A percentile compares a stretch with the other conserved stretches of the same genome.
Conservation (phyloP, 2,888 invertebrate species). For the Tenthredo scrophulariae region DNA sequence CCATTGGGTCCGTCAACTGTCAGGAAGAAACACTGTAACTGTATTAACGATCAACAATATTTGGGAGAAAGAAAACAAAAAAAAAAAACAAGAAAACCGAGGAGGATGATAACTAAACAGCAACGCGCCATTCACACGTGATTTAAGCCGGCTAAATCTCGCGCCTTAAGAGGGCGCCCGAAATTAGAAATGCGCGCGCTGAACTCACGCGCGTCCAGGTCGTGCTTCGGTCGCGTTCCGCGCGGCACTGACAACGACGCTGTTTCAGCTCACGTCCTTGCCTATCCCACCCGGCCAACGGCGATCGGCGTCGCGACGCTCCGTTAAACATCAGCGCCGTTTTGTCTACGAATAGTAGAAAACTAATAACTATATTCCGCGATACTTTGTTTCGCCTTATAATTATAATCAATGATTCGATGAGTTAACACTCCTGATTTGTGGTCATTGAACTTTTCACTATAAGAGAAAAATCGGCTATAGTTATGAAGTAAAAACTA, state of each 20-base stretch:
- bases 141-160: slow-evolving; percentile 12
- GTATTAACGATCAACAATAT: neutral
- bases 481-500: neutral
- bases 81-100: neutral
- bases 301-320: slow-evolving; percentile 40
- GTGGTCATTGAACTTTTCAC: neutral
- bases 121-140: slow-evolving; percentile 33
- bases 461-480: neutral
- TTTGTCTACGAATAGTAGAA: slow-evolving; percentile 9
- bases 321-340: slow-evolving; percentile 36
- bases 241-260: slow-evolving; percentile 69
- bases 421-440: neutral
- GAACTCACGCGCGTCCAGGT: slow-evolving; percentile 36
- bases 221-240: slow-evolving; percentile 66
- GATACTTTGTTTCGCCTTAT: neutral
- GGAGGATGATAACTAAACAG: neutral
- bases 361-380: neutral
- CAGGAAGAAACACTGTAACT: neutral
- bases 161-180: neutral
- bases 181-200: slow-evolving; percentile 10
- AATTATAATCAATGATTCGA: neutral
- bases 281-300: slow-evolving; percentile 43
- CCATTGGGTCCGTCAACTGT: slow-evolving; percentile 39
- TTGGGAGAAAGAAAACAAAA: neutral
- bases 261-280: slow-evolving; percentile 42